Evolutionary conservation across 2,797 vertebrate species (phyloP), one percentile per base, ranked within the genome.

Genomic region (Pseudochromis fuscus): DNA sequence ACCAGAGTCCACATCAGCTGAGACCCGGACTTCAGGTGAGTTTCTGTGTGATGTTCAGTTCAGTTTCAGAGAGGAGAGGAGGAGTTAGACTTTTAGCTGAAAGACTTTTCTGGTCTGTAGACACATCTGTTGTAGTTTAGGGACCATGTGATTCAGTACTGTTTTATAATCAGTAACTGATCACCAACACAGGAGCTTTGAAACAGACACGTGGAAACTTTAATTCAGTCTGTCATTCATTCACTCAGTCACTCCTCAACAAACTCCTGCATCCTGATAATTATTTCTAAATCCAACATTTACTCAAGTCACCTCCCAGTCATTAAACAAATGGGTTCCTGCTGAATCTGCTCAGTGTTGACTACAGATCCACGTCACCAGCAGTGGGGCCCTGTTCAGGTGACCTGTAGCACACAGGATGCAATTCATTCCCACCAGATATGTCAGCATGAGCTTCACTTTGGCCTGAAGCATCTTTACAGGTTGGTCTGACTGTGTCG

Each of bases 21-120:
- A 55, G 66, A 52, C 11, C 27, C 31, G 16, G 4, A 2, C 28
- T 33, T 0, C 69, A 78, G 79, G 84, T 87, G 78, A 70, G 50
- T 66, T 3, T 19, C 16, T 31, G 28, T 16, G 1, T 37, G 33
- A 49, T 49, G 49, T 27, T 53, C 18, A n/a, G 23, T 4, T 38
- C 37, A 16, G 15, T 15, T 18, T 15, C 37, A 18, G 5, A 16
- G 16, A 38, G 2, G 2, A 28, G 16, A 6, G 15, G 12, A 13
- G 19, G 19, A 45, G 31, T 11, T 44, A 1, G 4, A 5, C 15
- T 18, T 38, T 13, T 38, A 15, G 38, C 5, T 18, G 9, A 3
- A 35, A 3, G 33, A 13, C 13, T 11, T 33, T 33, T 10, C 31
- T 13, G 33, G n/a, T n/a, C n/a, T n/a, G n/a, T n/a, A n/a, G n/a